Base-by-base conservation (phyloP, 2,797 vertebrate species). In the Aselliscus stoliczkanus region DNA sequence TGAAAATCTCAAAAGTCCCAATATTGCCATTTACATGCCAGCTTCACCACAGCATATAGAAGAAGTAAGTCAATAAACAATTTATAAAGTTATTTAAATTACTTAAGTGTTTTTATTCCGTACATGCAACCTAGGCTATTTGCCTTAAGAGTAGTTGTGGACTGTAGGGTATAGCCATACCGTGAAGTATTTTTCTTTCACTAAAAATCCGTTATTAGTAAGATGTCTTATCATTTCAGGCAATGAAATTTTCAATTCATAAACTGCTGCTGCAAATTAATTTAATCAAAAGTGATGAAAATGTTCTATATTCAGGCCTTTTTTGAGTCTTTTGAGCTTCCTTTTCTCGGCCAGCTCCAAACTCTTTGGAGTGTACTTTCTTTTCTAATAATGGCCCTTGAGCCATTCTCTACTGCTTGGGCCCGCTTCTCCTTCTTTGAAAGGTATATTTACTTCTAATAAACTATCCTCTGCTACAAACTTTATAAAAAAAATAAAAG, bases 1-100 rank as follows among this genome's bases (percentile, higher is more conserved):
- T 69, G 97, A 91, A 97, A 97, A 90, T 88, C 96, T 97, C 29
- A 89, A 93, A 85, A 97, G 47, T 72, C 95, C 96, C 27, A 97
- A 1, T 83, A 97, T 96, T 70, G 97, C 97, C 85, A 83, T 96
- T 94, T 97, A 97, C 54, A 80, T 97, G n/a, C 97, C 94, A 65
- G 86, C 88, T 50, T 52, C 97, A 50, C 91, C 94, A 86, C 73
- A 58, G 34, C 92, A 92, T 21, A 93, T 62, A 42, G 89, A 93
- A 86, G 97, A 98, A 97, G 98, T 91, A 97, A 98, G 97, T 97
- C 84, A 56, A 12, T 13, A 52, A n/a, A n/a, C 54, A 7, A 14
- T 44, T 15, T 21, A 58, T 85, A 37, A 20, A 56, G 62, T 21
- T 44, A n/a, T 34, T 95, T 44, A 67, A 72, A 47, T 64, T 15